Evolutionary conservation across 2,888 invertebrate genomes (phyloP).

Genomic region (Salticus scenicus): DNA sequence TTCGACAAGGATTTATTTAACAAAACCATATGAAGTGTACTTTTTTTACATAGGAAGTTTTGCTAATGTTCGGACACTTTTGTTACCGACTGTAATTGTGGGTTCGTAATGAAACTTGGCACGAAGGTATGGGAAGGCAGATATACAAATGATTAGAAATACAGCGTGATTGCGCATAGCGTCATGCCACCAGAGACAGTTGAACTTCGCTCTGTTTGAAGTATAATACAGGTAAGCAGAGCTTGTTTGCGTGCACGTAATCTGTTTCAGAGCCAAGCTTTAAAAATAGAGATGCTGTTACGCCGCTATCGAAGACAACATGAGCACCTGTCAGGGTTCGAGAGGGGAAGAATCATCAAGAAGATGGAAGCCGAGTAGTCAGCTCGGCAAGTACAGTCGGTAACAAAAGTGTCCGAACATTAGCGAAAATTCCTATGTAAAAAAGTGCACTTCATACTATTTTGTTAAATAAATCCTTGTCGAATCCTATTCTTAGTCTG

Average conservation of each 20-base stretch:
- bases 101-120: conserved; percentile 2
- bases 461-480: no score
- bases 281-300: not conserved
- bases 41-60: no score
- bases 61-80: no score
- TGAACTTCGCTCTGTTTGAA: not conserved
- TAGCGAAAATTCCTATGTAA: no score
- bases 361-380: not conserved
- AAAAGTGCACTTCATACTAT: no score
- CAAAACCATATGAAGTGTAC: no score
- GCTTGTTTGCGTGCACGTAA: not conserved
- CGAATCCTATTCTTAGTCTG: no score
- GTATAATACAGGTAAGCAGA: not conserved
- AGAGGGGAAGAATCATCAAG: not conserved
- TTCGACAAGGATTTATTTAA: no score
- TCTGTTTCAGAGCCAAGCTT: not conserved
- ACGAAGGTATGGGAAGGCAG: not conserved
- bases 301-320: not conserved
- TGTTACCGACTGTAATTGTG: no score
- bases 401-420: no score
- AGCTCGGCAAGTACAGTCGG: no score
- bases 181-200: conserved; percentile 11
- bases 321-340: not conserved
- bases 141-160: not conserved
- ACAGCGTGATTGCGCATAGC: not conserved